Evolutionary conservation across 2,888 invertebrate genomes (phyloP).

Genomic region (Acrocera orbiculus): DNA sequence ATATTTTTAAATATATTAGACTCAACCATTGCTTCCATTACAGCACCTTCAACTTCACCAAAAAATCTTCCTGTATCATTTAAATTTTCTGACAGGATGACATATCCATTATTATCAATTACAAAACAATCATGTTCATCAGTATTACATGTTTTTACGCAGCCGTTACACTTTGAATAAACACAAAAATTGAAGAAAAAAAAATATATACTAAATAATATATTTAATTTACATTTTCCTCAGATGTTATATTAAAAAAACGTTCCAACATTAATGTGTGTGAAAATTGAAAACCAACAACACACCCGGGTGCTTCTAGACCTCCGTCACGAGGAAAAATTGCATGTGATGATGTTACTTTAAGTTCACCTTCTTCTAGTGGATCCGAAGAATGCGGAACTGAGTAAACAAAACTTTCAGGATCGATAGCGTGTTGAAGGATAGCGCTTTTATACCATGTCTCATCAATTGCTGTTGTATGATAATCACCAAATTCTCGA

Average conservation of each 20-base stretch:
- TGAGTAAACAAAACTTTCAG: conserved; percentile 59
- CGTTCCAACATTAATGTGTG: conserved; percentile 49
- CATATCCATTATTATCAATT: conserved; percentile 82
- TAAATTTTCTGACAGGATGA: conserved; percentile 51
- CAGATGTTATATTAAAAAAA: conserved; percentile 50
- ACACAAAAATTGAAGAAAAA: background rate
- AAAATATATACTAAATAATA: background rate
- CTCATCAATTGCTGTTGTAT: conserved; percentile 66
- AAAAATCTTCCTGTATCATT: conserved; percentile 68
- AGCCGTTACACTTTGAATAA: conserved; percentile 31
- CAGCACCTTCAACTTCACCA: conserved; percentile 59
- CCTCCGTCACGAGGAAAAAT: conserved; percentile 64
- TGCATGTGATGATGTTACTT: conserved; percentile 67
- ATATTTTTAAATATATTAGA: conserved; percentile 55
- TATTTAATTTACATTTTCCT: conserved; percentile 25
- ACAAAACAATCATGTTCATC: conserved; percentile 62
- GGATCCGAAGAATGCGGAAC: conserved; percentile 43
- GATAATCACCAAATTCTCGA: conserved; percentile 56
- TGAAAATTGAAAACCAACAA: conserved; percentile 72
- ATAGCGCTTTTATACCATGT: conserved; percentile 85
- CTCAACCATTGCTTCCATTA: conserved; percentile 57
- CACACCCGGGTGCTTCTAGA: conserved; percentile 66
- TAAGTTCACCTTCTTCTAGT: conserved; percentile 35
- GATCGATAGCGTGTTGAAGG: conserved; percentile 60
- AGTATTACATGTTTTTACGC: conserved; percentile 39